Percentiles rank a stretch among this genome's conserved stretches.
Conservation (phyloP, 2,888 invertebrate species). For the Nesidiocoris tenuis region DNA sequence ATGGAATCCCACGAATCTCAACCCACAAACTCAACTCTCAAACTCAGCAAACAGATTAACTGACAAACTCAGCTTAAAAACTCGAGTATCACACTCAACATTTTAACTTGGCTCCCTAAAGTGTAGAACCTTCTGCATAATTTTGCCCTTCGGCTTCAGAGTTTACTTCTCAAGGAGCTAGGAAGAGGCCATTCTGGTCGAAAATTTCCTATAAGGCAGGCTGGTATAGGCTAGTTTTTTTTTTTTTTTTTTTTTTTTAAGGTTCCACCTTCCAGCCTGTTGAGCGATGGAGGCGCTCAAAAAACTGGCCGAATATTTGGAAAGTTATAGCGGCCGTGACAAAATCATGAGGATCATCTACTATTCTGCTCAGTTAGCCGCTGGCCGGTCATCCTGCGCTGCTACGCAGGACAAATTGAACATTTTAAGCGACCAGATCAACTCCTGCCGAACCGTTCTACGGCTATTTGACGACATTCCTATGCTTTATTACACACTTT, state of each 20-base stretch:
- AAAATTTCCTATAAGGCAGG: too few relatives aligned
- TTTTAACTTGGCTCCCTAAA: too few relatives aligned
- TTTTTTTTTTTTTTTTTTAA: background rate
- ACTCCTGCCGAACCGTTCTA: conserved; percentile 72
- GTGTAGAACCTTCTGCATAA: too few relatives aligned
- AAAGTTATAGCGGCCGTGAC: conserved; percentile 82
- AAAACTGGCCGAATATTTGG: conserved; percentile 55
- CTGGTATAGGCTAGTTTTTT: too few relatives aligned
- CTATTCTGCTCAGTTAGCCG: conserved; percentile 71
- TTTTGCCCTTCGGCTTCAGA: too few relatives aligned
- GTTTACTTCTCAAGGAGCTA: too few relatives aligned
- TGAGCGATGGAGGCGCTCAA: conserved; percentile 19
- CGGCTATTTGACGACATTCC: conserved; percentile 83
- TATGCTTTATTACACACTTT: conserved; percentile 70
- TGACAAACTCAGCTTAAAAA: too few relatives aligned
- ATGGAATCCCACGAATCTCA: too few relatives aligned
- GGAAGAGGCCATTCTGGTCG: too few relatives aligned
- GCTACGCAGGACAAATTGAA: conserved; percentile 62
- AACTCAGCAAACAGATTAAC: too few relatives aligned
- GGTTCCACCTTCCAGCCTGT: background rate
- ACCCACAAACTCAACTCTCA: too few relatives aligned
- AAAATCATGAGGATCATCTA: conserved; percentile 76
- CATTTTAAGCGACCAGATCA: conserved; percentile 68
- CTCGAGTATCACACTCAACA: too few relatives aligned
- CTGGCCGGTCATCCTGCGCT: conserved; percentile 60